Percentiles rank a stretch among this genome's conserved stretches.
phyloP scores from a whole-genome alignment of 2,797 vertebrate genomes.

The Oryzias dopingdopingensis region DNA sequence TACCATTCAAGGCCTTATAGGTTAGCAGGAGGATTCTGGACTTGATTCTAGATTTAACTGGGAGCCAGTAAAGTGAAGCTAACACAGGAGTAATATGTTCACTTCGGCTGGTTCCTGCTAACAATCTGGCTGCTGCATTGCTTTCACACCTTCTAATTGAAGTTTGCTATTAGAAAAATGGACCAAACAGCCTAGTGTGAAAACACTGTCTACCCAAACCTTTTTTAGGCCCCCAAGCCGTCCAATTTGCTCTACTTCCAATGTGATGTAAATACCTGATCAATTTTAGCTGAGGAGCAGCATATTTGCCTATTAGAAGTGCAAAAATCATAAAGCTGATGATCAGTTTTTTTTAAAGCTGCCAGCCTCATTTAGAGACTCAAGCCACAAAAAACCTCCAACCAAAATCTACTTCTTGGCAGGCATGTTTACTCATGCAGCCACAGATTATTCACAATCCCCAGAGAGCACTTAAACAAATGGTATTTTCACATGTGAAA shows the following conservation, averaged over 20 bases:
- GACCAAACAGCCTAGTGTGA: no score
- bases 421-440: slow-evolving; percentile 22
- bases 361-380: slow-evolving; percentile 55
- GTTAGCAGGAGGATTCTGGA: no score
- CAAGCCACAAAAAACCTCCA: slow-evolving; percentile 39
- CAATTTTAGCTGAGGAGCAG: slow-evolving; percentile 27
- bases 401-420: slow-evolving; percentile 59
- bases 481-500: slow-evolving; percentile 65
- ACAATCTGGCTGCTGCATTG: no score
- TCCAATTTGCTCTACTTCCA: slow-evolving; percentile 23
- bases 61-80: no score
- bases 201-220: no score
- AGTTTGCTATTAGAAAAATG: no score
- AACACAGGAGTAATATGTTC: no score
- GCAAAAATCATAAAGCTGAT: slow-evolving; percentile 49
- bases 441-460: slow-evolving; percentile 55
- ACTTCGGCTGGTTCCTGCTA: no score
- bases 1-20: no score
- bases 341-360: slow-evolving; percentile 54
- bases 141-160: no score
- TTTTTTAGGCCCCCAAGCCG: no score
- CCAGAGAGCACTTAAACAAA: slow-evolving; percentile 48
- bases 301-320: slow-evolving; percentile 27
- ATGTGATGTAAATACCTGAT: slow-evolving; percentile 18
- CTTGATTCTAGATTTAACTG: no score